Conservation (phyloP, 2,888 invertebrate genomes). For the Drosophila cognata region DNA sequence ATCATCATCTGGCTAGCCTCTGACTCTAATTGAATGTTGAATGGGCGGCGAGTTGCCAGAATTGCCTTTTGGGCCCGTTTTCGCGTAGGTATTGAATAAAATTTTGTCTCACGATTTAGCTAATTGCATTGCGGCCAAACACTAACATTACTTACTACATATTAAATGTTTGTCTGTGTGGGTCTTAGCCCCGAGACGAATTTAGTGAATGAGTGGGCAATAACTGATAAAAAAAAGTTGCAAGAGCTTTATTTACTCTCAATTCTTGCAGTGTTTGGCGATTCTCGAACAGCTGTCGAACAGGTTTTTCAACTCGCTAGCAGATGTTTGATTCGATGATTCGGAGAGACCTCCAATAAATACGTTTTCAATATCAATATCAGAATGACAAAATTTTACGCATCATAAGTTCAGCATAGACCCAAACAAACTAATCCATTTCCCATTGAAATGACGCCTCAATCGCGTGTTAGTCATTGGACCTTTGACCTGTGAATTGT, state of each 20-base stretch:
- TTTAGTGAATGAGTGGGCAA: constrained; percentile 67
- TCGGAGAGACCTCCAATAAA: not conserved
- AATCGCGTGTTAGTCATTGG: constrained; percentile 36
- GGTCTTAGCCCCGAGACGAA: constrained; percentile 48
- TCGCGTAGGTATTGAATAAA: constrained; percentile 32
- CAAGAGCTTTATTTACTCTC: constrained; percentile 35
- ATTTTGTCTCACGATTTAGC: constrained; percentile 43
- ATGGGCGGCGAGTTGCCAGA: constrained; percentile 29
- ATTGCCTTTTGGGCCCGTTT: constrained; percentile 21
- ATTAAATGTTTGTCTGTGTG: constrained; percentile 36
- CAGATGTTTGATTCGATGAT: constrained; percentile 59
- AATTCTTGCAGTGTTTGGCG: constrained; percentile 38
- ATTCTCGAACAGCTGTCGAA: constrained; percentile 66
- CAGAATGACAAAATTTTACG: not conserved
- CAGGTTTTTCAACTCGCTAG: constrained; percentile 35
- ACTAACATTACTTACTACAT: constrained; percentile 15
- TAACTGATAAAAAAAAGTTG: constrained; percentile 37
- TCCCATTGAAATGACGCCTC: constrained; percentile 7
- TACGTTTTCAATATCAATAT: not conserved
- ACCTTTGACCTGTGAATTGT: constrained; percentile 27
- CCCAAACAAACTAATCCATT: constrained; percentile 3
- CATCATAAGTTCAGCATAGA: not conserved
- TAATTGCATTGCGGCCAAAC: constrained; percentile 50
- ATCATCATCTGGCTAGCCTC: constrained; percentile 25
- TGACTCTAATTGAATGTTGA: constrained; percentile 38